phyloP scores from a whole-genome alignment of 92 coral and sea anemone species.

The Nematostella vectensis region DNA sequence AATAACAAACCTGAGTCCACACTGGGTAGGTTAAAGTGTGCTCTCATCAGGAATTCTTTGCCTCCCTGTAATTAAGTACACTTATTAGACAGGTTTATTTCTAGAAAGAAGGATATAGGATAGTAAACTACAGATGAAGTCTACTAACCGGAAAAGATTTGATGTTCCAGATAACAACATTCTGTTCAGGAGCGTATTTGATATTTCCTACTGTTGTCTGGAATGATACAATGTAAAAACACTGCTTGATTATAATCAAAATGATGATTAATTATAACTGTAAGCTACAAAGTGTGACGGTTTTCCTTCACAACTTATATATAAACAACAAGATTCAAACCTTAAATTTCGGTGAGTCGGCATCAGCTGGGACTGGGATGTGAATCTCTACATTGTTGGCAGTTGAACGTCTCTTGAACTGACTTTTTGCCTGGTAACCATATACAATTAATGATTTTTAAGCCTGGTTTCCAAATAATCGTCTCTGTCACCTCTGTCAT shows the following conservation, averaged over 20 bases:
- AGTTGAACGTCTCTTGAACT: slow-evolving; percentile 94
- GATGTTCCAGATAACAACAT: slow-evolving; percentile 84
- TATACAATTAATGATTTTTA: background rate
- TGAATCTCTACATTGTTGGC: slow-evolving; percentile 99
- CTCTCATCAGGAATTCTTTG: slow-evolving; percentile 90
- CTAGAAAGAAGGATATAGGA: no score
- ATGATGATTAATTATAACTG: background rate
- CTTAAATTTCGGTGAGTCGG: slow-evolving; percentile 98
- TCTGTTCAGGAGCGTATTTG: slow-evolving; percentile 91
- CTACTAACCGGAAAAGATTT: slow-evolving; percentile 97
- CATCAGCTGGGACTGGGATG: slow-evolving; percentile 93
- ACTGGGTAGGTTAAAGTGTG: slow-evolving; percentile 93
- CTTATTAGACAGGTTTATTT: no score
- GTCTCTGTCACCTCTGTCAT: background rate
- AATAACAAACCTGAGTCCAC: slow-evolving; percentile 99
- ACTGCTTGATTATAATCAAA: no score
- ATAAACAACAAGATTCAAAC: no score
- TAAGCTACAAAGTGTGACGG: background rate
- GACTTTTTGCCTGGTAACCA: slow-evolving; percentile 81
- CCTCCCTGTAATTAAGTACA: slow-evolving; percentile 89
- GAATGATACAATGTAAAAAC: no score
- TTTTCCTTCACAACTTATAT: no score
- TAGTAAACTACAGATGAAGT: no score
- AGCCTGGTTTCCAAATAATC: no score
- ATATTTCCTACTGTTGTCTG: slow-evolving; percentile 92